Percentiles rank a stretch among this genome's conserved stretches.
phyloP scores from a whole-genome alignment of 92 coral and sea anemone genomes.

The Palythoa grandiflora region DNA sequence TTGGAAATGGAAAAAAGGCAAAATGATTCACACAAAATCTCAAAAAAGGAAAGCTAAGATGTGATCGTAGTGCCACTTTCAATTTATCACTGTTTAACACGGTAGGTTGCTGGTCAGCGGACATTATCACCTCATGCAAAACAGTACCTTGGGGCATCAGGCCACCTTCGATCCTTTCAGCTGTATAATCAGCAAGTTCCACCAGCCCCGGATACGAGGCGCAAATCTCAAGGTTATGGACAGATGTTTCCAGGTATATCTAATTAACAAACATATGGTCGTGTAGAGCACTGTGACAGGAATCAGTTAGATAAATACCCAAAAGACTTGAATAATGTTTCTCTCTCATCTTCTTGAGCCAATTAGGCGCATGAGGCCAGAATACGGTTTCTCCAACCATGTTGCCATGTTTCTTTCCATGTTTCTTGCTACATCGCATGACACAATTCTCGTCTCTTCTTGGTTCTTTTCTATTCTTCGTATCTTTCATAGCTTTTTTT shows the following conservation, averaged over 20 bases:
- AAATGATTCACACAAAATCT: too few relatives aligned
- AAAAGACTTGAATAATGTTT: too few relatives aligned
- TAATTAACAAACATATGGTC: neutral
- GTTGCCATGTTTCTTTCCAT: too few relatives aligned
- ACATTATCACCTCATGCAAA: conserved; percentile 86
- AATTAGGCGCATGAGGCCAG: too few relatives aligned
- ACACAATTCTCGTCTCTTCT: too few relatives aligned
- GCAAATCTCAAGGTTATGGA: neutral
- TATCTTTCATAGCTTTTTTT: too few relatives aligned
- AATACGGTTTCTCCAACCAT: too few relatives aligned
- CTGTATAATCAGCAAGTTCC: conserved; percentile 59
- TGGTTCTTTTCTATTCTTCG: too few relatives aligned
- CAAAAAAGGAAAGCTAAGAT: neutral
- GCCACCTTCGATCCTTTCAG: conserved; percentile 71
- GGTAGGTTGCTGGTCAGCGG: conserved; percentile 59
- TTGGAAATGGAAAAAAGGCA: too few relatives aligned
- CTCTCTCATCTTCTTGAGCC: too few relatives aligned
- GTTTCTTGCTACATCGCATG: too few relatives aligned
- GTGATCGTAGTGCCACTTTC: neutral
- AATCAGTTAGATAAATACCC: too few relatives aligned
- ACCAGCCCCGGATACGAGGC: conserved; percentile 43
- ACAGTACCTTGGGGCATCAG: conserved; percentile 83
- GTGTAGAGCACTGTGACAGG: neutral
- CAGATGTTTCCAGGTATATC: neutral
- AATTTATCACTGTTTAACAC: conserved; percentile 1